A percentile compares a stretch with the other conserved stretches of the same genome.
Evolutionary conservation across 2,113 vertebrate genomes (phyloP).

Genomic region (Malaclemys terrapin): DNA sequence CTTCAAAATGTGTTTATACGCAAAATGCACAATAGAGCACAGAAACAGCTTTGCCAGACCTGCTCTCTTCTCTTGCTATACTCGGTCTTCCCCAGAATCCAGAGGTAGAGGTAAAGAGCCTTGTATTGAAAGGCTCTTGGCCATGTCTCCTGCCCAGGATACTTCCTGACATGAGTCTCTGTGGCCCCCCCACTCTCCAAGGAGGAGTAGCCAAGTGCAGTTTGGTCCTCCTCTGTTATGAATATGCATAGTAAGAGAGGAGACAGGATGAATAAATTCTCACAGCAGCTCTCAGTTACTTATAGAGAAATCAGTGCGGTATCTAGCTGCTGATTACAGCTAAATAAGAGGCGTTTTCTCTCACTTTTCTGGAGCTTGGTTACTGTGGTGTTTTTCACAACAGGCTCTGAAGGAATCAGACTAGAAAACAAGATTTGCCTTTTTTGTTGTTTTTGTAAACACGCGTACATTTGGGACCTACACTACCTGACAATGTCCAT

Average conservation of each 20-base stretch:
- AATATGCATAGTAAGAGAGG: neutral
- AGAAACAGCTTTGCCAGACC: neutral
- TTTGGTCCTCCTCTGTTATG: neutral
- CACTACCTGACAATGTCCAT: neutral
- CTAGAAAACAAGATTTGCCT: neutral
- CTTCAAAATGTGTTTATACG: neutral
- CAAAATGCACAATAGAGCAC: neutral
- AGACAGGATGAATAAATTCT: neutral
- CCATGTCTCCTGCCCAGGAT: neutral
- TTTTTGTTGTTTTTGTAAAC: neutral
- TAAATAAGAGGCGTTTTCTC: neutral
- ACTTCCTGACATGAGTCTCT: neutral
- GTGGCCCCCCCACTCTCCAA: neutral
- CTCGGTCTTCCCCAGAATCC: no score
- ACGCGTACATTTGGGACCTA: neutral
- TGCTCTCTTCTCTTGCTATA: neutral
- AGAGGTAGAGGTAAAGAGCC: neutral
- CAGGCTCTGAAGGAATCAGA: neutral
- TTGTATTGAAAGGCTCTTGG: neutral
- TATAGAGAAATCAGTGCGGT: neutral
- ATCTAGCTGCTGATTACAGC: neutral
- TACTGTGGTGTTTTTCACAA: neutral
- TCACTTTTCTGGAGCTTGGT: neutral
- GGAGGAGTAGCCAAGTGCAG: neutral
- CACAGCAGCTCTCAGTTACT: neutral